These are phyloP conservation scores for Oreochromis tanganicae DNA, from an alignment of 2,113 vertebrate species.

Conservation along the genomic window DNA sequence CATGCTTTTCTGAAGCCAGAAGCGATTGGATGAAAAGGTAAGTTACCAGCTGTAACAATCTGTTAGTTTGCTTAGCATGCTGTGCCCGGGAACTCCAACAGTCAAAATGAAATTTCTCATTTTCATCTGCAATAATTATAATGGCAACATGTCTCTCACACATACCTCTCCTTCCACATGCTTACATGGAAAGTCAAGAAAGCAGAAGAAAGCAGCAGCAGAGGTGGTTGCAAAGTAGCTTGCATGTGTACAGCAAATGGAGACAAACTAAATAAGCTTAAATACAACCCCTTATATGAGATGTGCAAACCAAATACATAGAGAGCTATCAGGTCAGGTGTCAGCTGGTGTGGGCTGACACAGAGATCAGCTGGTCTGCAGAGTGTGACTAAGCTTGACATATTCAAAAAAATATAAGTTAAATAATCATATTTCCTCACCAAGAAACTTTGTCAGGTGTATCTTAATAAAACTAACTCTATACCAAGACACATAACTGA, in stretches of 20 bases:
- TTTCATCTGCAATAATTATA: not conserved
- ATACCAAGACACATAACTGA: not conserved
- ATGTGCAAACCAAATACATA: not conserved
- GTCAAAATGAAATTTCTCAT: not conserved
- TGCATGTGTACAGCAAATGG: not conserved
- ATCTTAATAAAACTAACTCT: not conserved
- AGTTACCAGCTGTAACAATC: not conserved
- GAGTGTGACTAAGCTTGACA: not conserved
- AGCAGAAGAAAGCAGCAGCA: not conserved
- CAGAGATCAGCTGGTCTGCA: not conserved
- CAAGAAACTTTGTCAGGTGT: too few relatives aligned
- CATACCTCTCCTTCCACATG: not conserved
- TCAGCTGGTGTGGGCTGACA: not conserved
- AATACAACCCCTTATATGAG: not conserved
- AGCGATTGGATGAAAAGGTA: not conserved
- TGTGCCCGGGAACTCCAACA: not conserved
- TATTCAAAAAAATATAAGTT: not conserved
- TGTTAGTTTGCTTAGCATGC: not conserved
- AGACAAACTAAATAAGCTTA: not conserved
- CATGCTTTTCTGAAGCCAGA: not conserved
- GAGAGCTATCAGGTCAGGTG: not conserved
- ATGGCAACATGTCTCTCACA: not conserved
- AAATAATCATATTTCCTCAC: not conserved
- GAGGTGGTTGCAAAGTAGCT: not conserved
- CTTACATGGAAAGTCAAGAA: not conserved